Evolutionary conservation across 2,888 invertebrate species (phyloP).

Genomic region (Chouioia cunea): DNA sequence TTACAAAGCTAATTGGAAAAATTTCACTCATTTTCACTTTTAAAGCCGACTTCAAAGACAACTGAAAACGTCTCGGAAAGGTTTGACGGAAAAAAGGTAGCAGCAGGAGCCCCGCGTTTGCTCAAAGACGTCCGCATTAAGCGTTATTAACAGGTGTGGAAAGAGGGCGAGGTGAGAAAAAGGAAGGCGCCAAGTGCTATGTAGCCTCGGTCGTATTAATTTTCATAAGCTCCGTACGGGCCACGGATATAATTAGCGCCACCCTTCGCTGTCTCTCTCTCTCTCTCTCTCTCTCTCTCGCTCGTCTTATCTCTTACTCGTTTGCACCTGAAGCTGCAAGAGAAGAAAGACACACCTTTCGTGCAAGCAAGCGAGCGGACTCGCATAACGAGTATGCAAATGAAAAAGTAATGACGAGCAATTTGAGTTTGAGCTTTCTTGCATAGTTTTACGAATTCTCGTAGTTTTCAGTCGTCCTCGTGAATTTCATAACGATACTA

Average conservation of each 20-base stretch:
- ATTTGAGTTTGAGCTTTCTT: slow-evolving; percentile 16
- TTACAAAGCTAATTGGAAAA: too few relatives aligned
- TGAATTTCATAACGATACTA: slow-evolving; percentile 8
- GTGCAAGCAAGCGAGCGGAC: neutral
- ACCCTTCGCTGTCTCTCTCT: neutral
- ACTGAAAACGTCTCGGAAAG: neutral
- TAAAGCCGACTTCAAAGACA: too few relatives aligned
- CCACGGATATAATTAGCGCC: slow-evolving; percentile 7
- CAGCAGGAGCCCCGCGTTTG: neutral
- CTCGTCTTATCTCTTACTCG: neutral
- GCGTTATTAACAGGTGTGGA: too few relatives aligned
- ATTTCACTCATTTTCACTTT: too few relatives aligned
- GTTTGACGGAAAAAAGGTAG: neutral
- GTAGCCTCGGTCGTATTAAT: slow-evolving; percentile 1
- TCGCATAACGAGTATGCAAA: slow-evolving; percentile 53
- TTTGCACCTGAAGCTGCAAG: slow-evolving; percentile 5
- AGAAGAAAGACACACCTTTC: neutral
- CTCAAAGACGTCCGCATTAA: neutral
- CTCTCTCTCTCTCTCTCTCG: neutral
- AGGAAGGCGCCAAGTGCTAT: too few relatives aligned
- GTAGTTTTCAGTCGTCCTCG: neutral
- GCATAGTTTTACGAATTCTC: neutral
- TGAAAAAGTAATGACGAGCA: slow-evolving; percentile 52
- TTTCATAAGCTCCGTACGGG: slow-evolving; percentile 14
- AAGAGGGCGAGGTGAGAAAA: too few relatives aligned